Conservation (phyloP, 2,888 invertebrate species). For the Cephus runcator region DNA sequence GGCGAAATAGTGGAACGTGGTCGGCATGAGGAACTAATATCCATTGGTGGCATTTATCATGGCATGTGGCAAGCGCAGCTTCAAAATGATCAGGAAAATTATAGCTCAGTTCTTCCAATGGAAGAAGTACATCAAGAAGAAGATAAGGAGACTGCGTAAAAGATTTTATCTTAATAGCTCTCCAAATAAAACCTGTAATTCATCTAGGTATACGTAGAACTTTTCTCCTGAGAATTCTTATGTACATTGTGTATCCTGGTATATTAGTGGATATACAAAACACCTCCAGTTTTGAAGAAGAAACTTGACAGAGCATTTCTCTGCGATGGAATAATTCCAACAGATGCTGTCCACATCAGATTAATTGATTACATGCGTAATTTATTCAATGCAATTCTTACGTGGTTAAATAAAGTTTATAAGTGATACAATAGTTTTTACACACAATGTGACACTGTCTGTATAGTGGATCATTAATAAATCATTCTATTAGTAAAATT, state of each 20-base stretch:
- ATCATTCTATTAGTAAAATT: neutral
- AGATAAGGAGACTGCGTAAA: neutral
- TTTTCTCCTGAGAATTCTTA: neutral
- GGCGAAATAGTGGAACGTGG: conserved; percentile 94
- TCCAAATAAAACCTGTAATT: neutral
- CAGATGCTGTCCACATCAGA: neutral
- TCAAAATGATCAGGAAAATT: conserved; percentile 67
- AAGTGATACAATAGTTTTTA: neutral
- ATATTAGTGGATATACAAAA: neutral
- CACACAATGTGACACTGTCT: neutral
- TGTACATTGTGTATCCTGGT: neutral
- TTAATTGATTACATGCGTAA: neutral
- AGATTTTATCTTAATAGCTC: neutral
- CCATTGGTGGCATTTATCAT: conserved; percentile 79
- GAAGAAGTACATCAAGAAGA: neutral
- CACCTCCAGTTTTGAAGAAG: neutral
- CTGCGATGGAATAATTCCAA: neutral
- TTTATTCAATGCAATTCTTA: neutral
- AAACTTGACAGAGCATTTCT: neutral
- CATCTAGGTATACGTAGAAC: neutral
- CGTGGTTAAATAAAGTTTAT: neutral
- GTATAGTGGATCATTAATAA: neutral
- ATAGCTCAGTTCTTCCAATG: neutral
- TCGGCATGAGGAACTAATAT: conserved; percentile 69
- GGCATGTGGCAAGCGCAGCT: conserved; percentile 95